A percentile compares a stretch with the other conserved stretches of the same genome.
Conservation (phyloP, 2,113 vertebrate species). For the Protomyctophum bolini region DNA sequence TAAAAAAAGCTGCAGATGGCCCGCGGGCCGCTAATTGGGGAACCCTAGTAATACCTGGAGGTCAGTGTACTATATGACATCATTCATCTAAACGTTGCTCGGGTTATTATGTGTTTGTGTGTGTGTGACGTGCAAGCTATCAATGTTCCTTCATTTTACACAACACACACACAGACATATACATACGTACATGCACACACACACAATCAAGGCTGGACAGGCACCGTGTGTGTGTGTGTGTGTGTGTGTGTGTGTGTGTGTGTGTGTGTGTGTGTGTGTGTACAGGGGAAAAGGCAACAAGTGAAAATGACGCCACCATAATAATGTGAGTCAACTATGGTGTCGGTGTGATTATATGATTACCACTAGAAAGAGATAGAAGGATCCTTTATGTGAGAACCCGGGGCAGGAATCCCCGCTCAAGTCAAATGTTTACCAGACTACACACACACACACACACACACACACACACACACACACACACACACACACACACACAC, state of each 20-base stretch:
- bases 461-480: background rate
- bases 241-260: background rate
- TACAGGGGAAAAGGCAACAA: background rate
- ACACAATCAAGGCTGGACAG: background rate
- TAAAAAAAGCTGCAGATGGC: no score
- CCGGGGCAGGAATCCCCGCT: no score
- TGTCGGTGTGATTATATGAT: background rate
- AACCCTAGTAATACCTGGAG: no score
- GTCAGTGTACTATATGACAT: no score
- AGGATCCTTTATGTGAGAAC: no score
- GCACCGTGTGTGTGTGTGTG: background rate
- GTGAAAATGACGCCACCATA: background rate
- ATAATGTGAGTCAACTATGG: background rate
- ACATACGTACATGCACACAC: conserved; percentile 15
- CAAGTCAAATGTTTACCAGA: no score
- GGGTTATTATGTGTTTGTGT: background rate
- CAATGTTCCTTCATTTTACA: background rate
- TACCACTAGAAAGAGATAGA: no score
- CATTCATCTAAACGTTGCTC: background rate
- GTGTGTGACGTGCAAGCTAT: no score
- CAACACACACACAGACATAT: conserved; percentile 16
- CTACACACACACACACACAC: background rate
- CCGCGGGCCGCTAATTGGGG: no score
- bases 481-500: background rate
- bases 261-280: conserved; percentile 17